These are phyloP conservation scores for Myotis daubentonii DNA, from an alignment of 2,797 vertebrate genomes.

Conservation along the genomic window DNA sequence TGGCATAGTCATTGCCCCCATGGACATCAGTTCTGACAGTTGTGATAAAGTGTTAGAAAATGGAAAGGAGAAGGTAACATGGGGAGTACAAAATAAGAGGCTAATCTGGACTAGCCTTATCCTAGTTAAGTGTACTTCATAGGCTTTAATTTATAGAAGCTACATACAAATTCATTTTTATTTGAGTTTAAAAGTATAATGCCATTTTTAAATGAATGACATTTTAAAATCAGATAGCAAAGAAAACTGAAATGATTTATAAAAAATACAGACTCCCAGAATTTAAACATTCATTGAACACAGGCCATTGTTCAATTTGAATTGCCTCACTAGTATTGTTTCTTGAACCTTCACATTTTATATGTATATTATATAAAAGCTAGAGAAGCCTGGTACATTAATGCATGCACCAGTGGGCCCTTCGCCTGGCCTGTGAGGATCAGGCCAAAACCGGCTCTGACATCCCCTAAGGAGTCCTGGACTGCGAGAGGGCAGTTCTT, in stretches of 20 bases:
- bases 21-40: background rate
- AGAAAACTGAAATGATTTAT: conserved; percentile 11
- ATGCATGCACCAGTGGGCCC: too few species aligned
- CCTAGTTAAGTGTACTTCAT: background rate
- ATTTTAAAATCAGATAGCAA: conserved; percentile 50
- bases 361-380: background rate
- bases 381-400: too few species aligned
- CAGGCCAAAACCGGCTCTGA: too few species aligned
- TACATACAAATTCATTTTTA: background rate
- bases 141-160: background rate
- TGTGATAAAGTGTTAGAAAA: background rate
- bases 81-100: background rate
- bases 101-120: background rate
- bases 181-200: background rate
- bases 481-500: too few species aligned
- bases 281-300: background rate
- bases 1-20: rapidly evolving
- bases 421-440: too few species aligned
- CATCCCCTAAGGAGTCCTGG: too few species aligned
- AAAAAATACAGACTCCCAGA: background rate
- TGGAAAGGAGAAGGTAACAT: too few species aligned
- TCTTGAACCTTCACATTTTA: background rate
- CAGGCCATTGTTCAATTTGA: background rate
- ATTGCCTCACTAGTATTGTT: background rate
- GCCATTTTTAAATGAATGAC: background rate